Conservation (phyloP, 2,797 vertebrate genomes). For the Cynopterus sphinx region DNA sequence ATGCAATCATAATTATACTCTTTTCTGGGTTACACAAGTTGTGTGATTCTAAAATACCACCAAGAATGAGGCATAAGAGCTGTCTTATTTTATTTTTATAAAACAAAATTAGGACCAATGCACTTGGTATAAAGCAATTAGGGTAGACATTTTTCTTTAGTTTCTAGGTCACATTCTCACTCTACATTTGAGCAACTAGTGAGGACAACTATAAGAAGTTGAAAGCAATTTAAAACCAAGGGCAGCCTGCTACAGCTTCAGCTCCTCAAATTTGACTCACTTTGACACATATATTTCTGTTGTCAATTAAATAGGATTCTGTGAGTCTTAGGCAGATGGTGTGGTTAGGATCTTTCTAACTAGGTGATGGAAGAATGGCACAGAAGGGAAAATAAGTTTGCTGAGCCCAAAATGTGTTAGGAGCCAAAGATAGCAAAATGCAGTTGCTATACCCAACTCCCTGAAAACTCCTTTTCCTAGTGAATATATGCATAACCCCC, state of each 20-base stretch:
- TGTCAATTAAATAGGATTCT: slow-evolving; percentile 33
- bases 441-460: background rate
- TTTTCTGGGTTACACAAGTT: background rate
- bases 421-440: background rate
- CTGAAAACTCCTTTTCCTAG: background rate
- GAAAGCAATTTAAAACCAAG: slow-evolving; percentile 8
- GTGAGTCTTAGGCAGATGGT: background rate
- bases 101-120: background rate
- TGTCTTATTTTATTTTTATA: background rate
- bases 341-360: background rate
- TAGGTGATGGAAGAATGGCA: background rate
- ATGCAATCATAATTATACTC: background rate
- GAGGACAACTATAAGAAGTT: slow-evolving; percentile 11
- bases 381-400: background rate
- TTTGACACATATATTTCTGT: slow-evolving; percentile 8
- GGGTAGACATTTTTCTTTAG: background rate
- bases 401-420: background rate
- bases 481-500: background rate
- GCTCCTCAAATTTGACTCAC: background rate
- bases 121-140: background rate
- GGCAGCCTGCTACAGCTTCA: background rate
- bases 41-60: background rate
- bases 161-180: background rate
- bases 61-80: background rate
- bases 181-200: slow-evolving; percentile 25